A percentile compares a stretch with the other conserved stretches of the same genome.
Conservation (phyloP, 2,888 invertebrate genomes). For the Pollenia labialis region DNA sequence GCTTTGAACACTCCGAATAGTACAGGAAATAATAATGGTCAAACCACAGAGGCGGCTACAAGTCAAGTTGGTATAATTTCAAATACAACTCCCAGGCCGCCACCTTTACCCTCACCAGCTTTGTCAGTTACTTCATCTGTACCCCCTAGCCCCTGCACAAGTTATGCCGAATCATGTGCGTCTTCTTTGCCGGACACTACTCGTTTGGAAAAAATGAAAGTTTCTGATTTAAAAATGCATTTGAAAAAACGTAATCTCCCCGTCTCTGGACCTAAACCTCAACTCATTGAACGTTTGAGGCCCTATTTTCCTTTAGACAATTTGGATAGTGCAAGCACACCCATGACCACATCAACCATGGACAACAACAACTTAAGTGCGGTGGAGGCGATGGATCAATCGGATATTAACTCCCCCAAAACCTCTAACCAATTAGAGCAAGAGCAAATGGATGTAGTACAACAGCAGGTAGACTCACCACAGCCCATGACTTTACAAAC, state of each 20-base stretch:
- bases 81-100: conserved; percentile 79
- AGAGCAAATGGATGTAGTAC: conserved; percentile 84
- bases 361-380: conserved; percentile 73
- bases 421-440: conserved; percentile 76
- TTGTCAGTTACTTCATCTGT: conserved; percentile 85
- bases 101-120: conserved; percentile 85
- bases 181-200: conserved; percentile 83
- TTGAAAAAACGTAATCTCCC: conserved; percentile 96
- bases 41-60: conserved; percentile 26
- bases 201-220: conserved; percentile 97
- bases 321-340: conserved; percentile 80
- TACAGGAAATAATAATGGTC: conserved; percentile 51
- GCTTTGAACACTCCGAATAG: conserved; percentile 56
- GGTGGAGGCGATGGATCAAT: conserved; percentile 80
- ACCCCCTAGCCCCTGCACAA: conserved; percentile 83
- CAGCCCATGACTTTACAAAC: conserved; percentile 80
- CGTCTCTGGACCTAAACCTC: conserved; percentile 98
- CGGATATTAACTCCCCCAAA: conserved; percentile 78
- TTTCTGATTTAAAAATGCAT: conserved; percentile 96
- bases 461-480: conserved; percentile 82
- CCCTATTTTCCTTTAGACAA: conserved; percentile 86
- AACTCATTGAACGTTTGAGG: conserved; percentile 95
- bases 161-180: conserved; percentile 81
- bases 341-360: conserved; percentile 77
- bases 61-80: conserved; percentile 14